phyloP scores from a whole-genome alignment of 2,797 vertebrate genomes.

The Oceanodroma leucorhoa region DNA sequence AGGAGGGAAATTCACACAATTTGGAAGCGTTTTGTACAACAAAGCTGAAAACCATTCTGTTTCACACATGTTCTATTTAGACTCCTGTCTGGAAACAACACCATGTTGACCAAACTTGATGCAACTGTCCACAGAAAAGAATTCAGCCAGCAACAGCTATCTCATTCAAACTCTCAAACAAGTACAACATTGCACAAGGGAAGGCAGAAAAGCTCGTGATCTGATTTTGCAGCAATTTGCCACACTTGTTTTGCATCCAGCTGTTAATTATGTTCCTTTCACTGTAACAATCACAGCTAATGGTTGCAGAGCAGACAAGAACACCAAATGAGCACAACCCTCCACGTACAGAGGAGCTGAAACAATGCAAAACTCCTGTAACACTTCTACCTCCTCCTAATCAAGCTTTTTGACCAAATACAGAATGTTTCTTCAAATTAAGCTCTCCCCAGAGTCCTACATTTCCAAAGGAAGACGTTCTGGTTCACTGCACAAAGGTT shows the following conservation, averaged over 20 bases:
- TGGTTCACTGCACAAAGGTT: background rate
- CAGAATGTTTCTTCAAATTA: slow-evolving; percentile 41
- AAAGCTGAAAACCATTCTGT: background rate
- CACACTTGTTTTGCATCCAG: slow-evolving; percentile 72
- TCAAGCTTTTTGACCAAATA: slow-evolving; percentile 48
- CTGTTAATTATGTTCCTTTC: slow-evolving; percentile 75
- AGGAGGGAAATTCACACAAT: slow-evolving; percentile 1
- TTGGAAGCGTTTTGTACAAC: background rate
- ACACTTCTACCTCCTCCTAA: slow-evolving; percentile 1
- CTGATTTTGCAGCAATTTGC: slow-evolving; percentile 67
- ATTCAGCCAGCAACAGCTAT: background rate
- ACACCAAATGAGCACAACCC: slow-evolving; percentile 54
- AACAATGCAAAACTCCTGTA: slow-evolving; percentile 39
- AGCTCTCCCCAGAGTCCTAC: slow-evolving; percentile 23
- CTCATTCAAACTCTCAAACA: background rate
- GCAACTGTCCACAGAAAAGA: background rate
- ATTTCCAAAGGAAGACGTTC: slow-evolving; percentile 45
- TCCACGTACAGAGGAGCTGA: background rate
- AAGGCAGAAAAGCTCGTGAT: slow-evolving; percentile 42
- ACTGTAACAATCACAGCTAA: slow-evolving; percentile 71
- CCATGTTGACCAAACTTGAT: background rate
- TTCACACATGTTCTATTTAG: background rate
- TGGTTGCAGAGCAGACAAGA: slow-evolving; percentile 59
- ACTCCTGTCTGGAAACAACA: slow-evolving; percentile 8
- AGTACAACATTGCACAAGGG: background rate